Evolutionary conservation across 2,113 vertebrate genomes (phyloP), one percentile per base, ranked within the genome.

Genomic region (Pristiophorus japonicus): DNA sequence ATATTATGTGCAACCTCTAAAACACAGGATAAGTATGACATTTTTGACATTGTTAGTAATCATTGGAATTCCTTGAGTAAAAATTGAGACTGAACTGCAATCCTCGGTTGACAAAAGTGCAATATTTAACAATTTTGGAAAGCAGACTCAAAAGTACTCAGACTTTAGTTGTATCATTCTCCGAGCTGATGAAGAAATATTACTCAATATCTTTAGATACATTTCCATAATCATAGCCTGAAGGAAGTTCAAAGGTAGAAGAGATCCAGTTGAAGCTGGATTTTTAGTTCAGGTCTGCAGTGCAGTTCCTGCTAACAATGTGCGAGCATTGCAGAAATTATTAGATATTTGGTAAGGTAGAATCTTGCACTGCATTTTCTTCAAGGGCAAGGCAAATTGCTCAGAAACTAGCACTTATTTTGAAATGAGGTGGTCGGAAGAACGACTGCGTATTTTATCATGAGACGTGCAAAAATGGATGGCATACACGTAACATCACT

Each of bases 181-280:
- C 42, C 2, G 45, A 73, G 42, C 4, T 70, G 66, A 94, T 94
- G 65, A 70, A 70, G 65, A 70, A 70, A 70, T 70, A 94, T 67
- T 51, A 47, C 38, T 67, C 63, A 94, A 67, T 94, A 70, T 73
- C 45, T 51, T 94, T 16, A 18, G 63, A 30, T 51, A 8, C 34
- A 94, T 94, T 94, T 94, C 66, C 93, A 94, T 70, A 94, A 94
- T 27, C 22, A 34, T 30, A 67, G 45, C 65, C 65, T 12, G 66
- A 45, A 94, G 62, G 38, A 94, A 70, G 42, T 70, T 94, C 42
- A 47, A 94, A 94, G 92, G 47, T 42, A 94, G 7, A 14, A 94
- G 38, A 8, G 27, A 51, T 34, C 22, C 66, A 67, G 66, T 45
- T 70, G 5, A 73, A 51, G 65, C 24, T 73, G 10, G 24, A 70